Base-by-base conservation (phyloP, 2,888 invertebrate genomes). In the Uropetala carovei region DNA sequence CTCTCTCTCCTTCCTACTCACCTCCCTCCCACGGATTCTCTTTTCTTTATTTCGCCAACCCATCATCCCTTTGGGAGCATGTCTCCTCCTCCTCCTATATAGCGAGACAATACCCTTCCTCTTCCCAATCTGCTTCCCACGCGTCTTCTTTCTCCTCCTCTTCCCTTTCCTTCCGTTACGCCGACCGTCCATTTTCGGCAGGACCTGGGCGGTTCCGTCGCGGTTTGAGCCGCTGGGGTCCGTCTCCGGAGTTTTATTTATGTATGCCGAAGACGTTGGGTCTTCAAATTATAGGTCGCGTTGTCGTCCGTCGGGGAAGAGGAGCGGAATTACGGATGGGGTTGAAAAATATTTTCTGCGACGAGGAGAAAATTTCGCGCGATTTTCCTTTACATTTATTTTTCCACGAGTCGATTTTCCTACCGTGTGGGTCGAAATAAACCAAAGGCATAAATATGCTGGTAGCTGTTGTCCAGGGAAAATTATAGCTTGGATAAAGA, bases 241-340 rank as follows among this genome's bases (percentile, higher is more conserved):
- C 68, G n/a, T 22, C 43, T 43, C 68, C 18, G 68, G 68, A 18
- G 68, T 68, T 68, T 68, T 68, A 68, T 68, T 68, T 68, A 68
- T 68, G 68, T 68, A 68, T 68, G 68, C 68, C 68, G 68, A 68
- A 68, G 68, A 68, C 68, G 68, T 68, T 68, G 18, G 68, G 18
- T 68, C 22, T 68, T 18, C n/a, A 68, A 68, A 68, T 68, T 68
- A 68, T 18, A 68, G 68, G 68, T 9, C n/a, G 68, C 68, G 18
- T n/a, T 22, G 68, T 1, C 7, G 68, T 68, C 64, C 22, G 68
- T 22, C 43, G 43, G 43, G 43, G 43, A 43, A 5, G 43, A 43
- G n/a, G 68, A 68, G 9, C 68, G n/a, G 18, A 68, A 4, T 9
- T 8, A n/a, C 7, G 22, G 68, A 68, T 68, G 68, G 68, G 68